Evolutionary conservation across 2,797 vertebrate species (phyloP), one percentile per base, ranked within the genome.

Genomic region (Moxostoma hubbsi): DNA sequence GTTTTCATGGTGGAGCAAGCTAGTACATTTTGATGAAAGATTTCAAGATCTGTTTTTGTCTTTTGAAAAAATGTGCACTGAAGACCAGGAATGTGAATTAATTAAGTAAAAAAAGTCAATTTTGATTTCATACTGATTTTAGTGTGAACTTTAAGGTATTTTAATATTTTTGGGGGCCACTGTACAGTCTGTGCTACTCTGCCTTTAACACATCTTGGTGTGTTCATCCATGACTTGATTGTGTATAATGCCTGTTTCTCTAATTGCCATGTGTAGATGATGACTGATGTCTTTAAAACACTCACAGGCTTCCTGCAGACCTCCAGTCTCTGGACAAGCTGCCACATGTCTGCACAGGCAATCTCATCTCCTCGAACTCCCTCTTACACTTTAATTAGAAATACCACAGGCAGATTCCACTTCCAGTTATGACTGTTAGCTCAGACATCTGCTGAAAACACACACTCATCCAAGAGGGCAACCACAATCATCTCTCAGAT

Each of bases 311-410:
- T 57, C 47, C 18, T 12, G 43, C 62, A 71, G 59, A 80, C 57
- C 55, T 78, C 46, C 9, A 54, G 57, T 71, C 74, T 67, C 54
- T 70, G 53, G 73, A 82, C 85, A 85, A 75, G 89, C 88, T 84
- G 81, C 85, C 80, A 77, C 81, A 69, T 72, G 59, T 86, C 86
- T 87, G 85, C 83, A 84, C 87, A 85, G 90, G 85, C 82, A 43
- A 47, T 43, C 45, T 65, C n/a, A 18, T 54, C 73, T 59, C 9
- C 8, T 15, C 36, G 49, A 58, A 12, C 10, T 15, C 9, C 57
- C 7, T 24, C 10, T 47, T 12, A 15, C 15, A 47, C 15, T 50
- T 50, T 61, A 10, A 73, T 16, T 65, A 16, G 43, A 46, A 62
- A 36, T n/a, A 10, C 13, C 10, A 9, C n/a, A 18, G 13, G 66